Evolutionary conservation across 2,888 invertebrate species (phyloP), one percentile per base, ranked within the genome.

Genomic region (Agrotis clavis): DNA sequence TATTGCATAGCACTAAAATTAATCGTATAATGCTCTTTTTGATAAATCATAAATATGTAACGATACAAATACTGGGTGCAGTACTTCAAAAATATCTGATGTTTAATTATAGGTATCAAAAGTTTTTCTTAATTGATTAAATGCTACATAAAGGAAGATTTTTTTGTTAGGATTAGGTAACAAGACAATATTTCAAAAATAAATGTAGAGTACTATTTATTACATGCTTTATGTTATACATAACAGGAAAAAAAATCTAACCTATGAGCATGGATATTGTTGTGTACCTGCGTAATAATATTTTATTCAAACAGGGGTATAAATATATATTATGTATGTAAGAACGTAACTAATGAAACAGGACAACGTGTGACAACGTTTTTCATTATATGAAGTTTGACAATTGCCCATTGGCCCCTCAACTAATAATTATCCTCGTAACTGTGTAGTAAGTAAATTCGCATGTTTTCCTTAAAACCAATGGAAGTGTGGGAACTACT

Each of bases 321-420:
- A n/a, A n/a, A n/a, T n/a, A n/a, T n/a, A n/a, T n/a, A 66, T 75
- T 75, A 56, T 54, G 16, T 47, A 18, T 1, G 35, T 35, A n/a
- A 14, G 35, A 35, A 57, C 30, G n/a, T 51, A 47, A 54, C 1
- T 30, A 51, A 70, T 62, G 45, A 47, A 69, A 71, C 78, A 62
- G 78, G 74, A 69, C 73, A 73, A 74, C 16, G 57, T 71, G 57
- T 51, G 74, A 69, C 73, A 73, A 74, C 16, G 57, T 71, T 62
- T 51, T 50, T 51, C 25, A 57, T 48, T 74, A 53, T 51, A 72
- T 79, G 30, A 66, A 50, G 45, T 63, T 35, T 47, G 9, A 59
- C n/a, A 53, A 53, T 79, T 41, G 19, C 47, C 60, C 21, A 45
- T 61, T 65, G 51, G 54, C 21, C 30, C 18, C 16, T 45, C 51